Conservation (phyloP, 2,797 vertebrate species). For the Poecilia gillii region DNA sequence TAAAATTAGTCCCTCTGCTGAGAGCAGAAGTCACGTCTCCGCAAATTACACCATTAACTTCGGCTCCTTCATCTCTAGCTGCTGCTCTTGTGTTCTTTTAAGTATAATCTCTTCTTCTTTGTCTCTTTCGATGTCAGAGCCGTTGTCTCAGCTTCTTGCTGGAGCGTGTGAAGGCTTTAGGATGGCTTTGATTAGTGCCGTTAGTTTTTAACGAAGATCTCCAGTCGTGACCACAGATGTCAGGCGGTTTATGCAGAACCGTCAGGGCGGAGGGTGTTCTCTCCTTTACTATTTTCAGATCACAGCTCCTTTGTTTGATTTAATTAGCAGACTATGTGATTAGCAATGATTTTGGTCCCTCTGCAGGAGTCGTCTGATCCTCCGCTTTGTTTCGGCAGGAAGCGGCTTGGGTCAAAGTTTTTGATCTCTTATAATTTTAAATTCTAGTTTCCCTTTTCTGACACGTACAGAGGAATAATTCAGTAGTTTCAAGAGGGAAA, state of each 20-base stretch:
- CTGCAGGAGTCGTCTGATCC: not conserved
- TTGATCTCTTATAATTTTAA: not conserved
- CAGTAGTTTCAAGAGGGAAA: not conserved
- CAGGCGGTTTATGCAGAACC: not conserved
- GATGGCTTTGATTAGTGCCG: constrained; percentile 21
- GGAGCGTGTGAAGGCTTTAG: constrained; percentile 15
- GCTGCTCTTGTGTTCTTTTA: constrained; percentile 12
- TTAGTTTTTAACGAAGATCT: constrained; percentile 15
- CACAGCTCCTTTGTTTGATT: not conserved
- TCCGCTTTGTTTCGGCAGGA: not conserved
- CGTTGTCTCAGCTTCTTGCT: constrained; percentile 31
- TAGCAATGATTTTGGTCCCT: not conserved
- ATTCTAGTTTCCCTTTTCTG: not conserved
- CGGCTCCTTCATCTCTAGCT: not conserved
- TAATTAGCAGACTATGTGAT: not conserved
- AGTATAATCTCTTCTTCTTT: constrained; percentile 23
- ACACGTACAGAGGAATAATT: not conserved
- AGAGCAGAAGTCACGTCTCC: constrained; percentile 35
- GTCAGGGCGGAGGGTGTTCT: not conserved
- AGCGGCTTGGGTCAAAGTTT: constrained; percentile 2
- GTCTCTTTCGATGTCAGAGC: constrained; percentile 19
- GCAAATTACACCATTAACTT: constrained; percentile 34
- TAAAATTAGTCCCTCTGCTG: constrained; percentile 21
- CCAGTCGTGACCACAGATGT: not conserved
- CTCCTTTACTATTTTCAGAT: not conserved